These are phyloP conservation scores for Dendroctonus ponderosae DNA, from an alignment of 1,140 invertebrate species.

Conservation along the genomic window DNA sequence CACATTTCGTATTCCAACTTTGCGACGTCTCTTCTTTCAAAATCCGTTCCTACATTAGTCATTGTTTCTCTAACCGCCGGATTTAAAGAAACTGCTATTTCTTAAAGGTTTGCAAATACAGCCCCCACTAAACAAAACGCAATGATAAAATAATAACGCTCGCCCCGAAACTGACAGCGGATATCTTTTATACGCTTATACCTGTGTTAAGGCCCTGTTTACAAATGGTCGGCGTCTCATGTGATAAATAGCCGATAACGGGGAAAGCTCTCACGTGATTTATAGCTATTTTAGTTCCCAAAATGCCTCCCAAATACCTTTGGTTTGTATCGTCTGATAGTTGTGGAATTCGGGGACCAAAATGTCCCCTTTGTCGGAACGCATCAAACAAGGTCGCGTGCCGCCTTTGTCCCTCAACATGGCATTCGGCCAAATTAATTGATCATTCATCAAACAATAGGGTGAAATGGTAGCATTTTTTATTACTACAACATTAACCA, in stretches of 20 bases:
- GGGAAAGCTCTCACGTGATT: slow-evolving; percentile 29
- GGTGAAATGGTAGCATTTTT: no score
- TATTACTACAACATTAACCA: no score
- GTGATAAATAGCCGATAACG: slow-evolving; percentile 37
- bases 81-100: no score
- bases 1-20: no score
- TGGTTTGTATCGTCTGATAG: slow-evolving; percentile 26
- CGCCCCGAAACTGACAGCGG: slow-evolving; percentile 21
- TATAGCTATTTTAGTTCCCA: slow-evolving; percentile 29
- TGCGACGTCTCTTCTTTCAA: no score
- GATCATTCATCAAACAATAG: neutral
- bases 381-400: slow-evolving; percentile 14
- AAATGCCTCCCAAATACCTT: slow-evolving; percentile 27
- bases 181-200: slow-evolving; percentile 31
- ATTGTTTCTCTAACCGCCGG: no score
- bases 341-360: slow-evolving; percentile 21
- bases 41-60: no score
- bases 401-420: slow-evolving; percentile 4
- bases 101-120: no score
- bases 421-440: no score
- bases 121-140: neutral
- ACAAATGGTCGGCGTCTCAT: slow-evolving; percentile 28
- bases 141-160: slow-evolving; percentile 29
- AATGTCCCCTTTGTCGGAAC: slow-evolving; percentile 15
- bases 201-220: slow-evolving; percentile 35